These are phyloP conservation scores for Enteromius treurensis DNA, from an alignment of 2,797 vertebrate genomes.

Conservation along the genomic window DNA sequence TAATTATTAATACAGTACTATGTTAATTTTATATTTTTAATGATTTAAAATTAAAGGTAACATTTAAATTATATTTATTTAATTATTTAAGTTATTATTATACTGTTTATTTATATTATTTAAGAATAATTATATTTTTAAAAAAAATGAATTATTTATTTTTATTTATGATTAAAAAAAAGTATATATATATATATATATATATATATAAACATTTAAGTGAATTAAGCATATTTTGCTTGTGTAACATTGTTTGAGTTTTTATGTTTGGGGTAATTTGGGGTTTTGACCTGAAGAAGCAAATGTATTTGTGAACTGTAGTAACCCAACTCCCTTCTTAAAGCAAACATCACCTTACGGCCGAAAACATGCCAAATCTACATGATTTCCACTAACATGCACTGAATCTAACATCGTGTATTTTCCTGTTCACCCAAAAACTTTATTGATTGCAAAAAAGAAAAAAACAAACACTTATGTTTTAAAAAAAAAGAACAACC, in stretches of 20 bases:
- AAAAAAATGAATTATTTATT: too few species aligned
- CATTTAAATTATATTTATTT: neutral
- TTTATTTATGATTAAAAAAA: neutral
- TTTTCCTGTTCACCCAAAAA: neutral
- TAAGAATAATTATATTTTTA: neutral
- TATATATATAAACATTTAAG: too few species aligned
- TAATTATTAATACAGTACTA: neutral
- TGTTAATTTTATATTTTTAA: neutral
- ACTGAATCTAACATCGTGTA: neutral
- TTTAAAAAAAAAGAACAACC: slow-evolving; percentile 2
- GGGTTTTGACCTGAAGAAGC: slow-evolving; percentile 53
- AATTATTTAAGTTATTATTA: neutral
- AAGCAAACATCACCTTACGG: slow-evolving; percentile 44
- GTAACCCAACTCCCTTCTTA: slow-evolving; percentile 46
- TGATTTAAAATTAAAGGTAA: neutral
- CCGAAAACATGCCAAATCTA: slow-evolving; percentile 12
- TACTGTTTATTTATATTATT: neutral
- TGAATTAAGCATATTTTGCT: neutral
- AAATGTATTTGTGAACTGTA: slow-evolving; percentile 54
- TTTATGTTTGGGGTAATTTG: slow-evolving; percentile 24
- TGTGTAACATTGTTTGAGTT: slow-evolving; percentile 12
- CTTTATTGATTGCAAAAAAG: neutral
- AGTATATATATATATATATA: too few species aligned
- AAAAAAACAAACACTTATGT: neutral
- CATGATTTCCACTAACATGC: neutral